Evolutionary conservation across 64 coral and sea anemone genomes (phyloP).

Genomic region (Platygyra sinensis): DNA sequence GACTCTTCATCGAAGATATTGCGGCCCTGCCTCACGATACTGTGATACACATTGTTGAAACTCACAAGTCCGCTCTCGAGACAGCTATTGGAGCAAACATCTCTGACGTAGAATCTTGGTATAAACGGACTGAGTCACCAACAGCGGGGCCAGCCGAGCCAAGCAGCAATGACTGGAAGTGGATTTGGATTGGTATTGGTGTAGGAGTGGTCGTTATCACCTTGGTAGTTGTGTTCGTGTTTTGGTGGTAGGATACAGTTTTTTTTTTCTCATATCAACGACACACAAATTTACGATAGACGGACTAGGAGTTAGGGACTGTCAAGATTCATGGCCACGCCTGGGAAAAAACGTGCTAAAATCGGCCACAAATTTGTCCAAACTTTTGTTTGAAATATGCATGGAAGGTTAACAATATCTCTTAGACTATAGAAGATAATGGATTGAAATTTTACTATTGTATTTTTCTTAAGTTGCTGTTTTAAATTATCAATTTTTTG

Average conservation of each 20-base stretch:
- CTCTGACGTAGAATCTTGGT: neutral
- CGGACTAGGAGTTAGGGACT: too few relatives aligned
- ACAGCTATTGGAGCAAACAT: slow-evolving; percentile 20
- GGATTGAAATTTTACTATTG: too few relatives aligned
- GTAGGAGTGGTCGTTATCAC: slow-evolving; percentile 4
- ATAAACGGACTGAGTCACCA: neutral
- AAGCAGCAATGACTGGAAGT: neutral
- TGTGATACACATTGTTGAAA: neutral
- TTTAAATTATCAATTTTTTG: too few relatives aligned
- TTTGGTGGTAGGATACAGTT: neutral
- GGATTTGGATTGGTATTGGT: slow-evolving; percentile 26
- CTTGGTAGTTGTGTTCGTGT: neutral
- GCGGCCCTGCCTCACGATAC: neutral
- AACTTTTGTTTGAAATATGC: too few relatives aligned
- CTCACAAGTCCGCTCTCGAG: neutral
- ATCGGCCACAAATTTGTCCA: too few relatives aligned
- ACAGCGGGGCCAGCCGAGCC: neutral
- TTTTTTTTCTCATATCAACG: too few relatives aligned
- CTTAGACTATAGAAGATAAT: too few relatives aligned
- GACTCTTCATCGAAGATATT: neutral
- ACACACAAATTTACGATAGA: too few relatives aligned
- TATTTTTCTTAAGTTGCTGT: too few relatives aligned
- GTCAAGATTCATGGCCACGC: too few relatives aligned
- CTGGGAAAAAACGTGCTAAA: too few relatives aligned
- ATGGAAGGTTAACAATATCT: too few relatives aligned